A percentile compares a stretch with the other conserved stretches of the same genome.
phyloP scores from a whole-genome alignment of 2,888 invertebrate genomes.

The Aporophyla nigra region DNA sequence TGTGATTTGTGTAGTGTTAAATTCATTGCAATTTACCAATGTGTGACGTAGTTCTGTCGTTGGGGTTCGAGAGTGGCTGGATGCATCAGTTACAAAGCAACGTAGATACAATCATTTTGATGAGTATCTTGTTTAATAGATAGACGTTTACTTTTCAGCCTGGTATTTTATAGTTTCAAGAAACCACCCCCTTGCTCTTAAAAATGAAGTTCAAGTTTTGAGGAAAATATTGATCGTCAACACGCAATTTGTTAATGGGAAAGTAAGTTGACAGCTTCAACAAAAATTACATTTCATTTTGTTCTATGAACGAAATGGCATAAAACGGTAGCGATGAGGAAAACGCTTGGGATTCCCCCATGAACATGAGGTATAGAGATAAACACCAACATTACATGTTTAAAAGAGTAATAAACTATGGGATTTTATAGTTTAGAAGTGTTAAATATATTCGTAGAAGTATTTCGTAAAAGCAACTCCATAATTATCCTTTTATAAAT shows the following conservation, averaged over 20 bases:
- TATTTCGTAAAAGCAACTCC: not conserved
- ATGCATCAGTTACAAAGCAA: slow-evolving; percentile 21
- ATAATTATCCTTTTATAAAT: not conserved
- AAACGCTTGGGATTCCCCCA: slow-evolving; percentile 48
- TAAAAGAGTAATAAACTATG: not conserved
- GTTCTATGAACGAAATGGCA: slow-evolving; percentile 10
- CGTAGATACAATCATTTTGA: slow-evolving; percentile 15
- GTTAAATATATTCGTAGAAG: not conserved
- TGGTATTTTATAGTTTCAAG: not conserved
- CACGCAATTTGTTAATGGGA: not conserved
- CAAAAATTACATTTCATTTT: slow-evolving; percentile 1
- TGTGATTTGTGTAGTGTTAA: slow-evolving; percentile 56
- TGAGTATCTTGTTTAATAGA: not conserved
- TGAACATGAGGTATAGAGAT: slow-evolving; percentile 12
- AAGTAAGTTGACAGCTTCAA: slow-evolving; percentile 19
- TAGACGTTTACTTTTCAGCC: not conserved
- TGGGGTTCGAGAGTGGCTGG: slow-evolving; percentile 29
- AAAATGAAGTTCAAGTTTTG: not conserved
- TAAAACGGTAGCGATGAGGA: slow-evolving; percentile 42
- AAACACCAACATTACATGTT: not conserved
- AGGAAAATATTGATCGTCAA: not conserved
- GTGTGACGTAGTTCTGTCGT: slow-evolving; percentile 39
- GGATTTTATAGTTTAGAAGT: not conserved
- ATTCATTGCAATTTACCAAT: slow-evolving; percentile 60
- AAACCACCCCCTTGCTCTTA: not conserved